Evolutionary conservation across 2,888 invertebrate species (phyloP), one percentile per base, ranked within the genome.

Genomic region (Sinelater perroti): DNA sequence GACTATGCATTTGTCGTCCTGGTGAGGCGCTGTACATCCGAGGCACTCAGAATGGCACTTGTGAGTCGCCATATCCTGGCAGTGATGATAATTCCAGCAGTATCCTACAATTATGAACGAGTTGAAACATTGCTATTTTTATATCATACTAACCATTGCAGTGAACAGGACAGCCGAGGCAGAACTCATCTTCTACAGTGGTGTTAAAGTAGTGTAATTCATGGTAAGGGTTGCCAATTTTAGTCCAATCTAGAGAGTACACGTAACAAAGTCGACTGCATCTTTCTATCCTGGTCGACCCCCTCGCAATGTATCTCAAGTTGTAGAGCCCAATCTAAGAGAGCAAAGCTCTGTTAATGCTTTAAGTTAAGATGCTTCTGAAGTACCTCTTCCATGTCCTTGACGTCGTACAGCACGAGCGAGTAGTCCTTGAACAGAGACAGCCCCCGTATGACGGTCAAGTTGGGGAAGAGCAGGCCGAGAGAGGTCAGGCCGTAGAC

Each of bases 361-460:
- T n/a, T n/a, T n/a, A n/a, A n/a, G n/a, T n/a, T n/a, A n/a, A n/a
- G n/a, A n/a, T n/a, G n/a, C n/a, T n/a, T n/a, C n/a, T n/a, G n/a
- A 26, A 21, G 77, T 75, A 88, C 88, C 82, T 85, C 84, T 69
- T 78, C 77, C 2, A 91, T 74, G 67, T 85, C 77, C 0, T 80
- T 78, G 81, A 90, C 85, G 68, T 89, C 88, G 71, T 86, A 90
- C 21, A 95, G 80, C 60, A 93, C 85, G 36, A 97, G 80, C 0
- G 93, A 91, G 78, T 91, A 95, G 78, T 94, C 89, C 36, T 81
- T 77, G 69, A 95, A 83, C 18, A 96, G 79, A 16, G 82, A 81
- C 13, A 85, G 82, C 0, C 97, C 97, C 31, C 95, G 84, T 66
- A 98, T 95, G 42, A 95, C 87, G 24, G 89, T 82, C 67, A 98